Evolutionary conservation across 2,797 vertebrate species (phyloP), one percentile per base, ranked within the genome.

Genomic region (Semaprochilodus insignis): DNA sequence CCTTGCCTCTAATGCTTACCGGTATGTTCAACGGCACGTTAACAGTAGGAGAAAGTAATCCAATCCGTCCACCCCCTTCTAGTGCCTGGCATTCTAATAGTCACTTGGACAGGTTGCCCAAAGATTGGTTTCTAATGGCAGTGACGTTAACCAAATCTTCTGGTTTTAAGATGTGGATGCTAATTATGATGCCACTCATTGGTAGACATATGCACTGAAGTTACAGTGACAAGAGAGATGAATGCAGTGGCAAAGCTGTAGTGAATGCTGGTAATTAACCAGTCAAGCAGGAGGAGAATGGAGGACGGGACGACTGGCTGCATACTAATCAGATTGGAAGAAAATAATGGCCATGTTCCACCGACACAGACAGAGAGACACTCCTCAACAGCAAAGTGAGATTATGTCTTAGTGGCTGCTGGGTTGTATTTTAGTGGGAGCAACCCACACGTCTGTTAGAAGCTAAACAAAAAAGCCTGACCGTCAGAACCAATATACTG

Each of bases 181-280:
- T 86, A 82, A 89, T 83, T 86, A 78, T 87, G 77, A 84, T 84
- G 83, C 88, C 77, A 87, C 88, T 92, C 84, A 91, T 90, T 83
- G 75, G 81, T 83, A 84, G 75, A 82, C 83, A 72, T 71, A 83
- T 77, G 73, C 78, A 80, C 62, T 60, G 85, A 78, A 88, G 85
- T 85, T 81, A 83, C 82, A 87, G 88, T 88, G 73, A 67, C 78
- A 91, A 81, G 77, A 40, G 77, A 92, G 89, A 91, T 87, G 81
- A 90, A 92, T 91, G 85, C 90, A 85, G 87, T 62, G 63, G 85
- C 87, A 90, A 89, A 90, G 86, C 86, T 88, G 89, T 89, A 87
- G 86, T 88, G 89, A 87, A 89, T 84, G 86, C 84, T 87, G 88
- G 87, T 93, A 93, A 93, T 93, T 93, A 94, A 92, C 83, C 85